These are phyloP conservation scores for Dasypus novemcinctus DNA, from an alignment of 2,113 vertebrate genomes.

Conservation along the genomic window DNA sequence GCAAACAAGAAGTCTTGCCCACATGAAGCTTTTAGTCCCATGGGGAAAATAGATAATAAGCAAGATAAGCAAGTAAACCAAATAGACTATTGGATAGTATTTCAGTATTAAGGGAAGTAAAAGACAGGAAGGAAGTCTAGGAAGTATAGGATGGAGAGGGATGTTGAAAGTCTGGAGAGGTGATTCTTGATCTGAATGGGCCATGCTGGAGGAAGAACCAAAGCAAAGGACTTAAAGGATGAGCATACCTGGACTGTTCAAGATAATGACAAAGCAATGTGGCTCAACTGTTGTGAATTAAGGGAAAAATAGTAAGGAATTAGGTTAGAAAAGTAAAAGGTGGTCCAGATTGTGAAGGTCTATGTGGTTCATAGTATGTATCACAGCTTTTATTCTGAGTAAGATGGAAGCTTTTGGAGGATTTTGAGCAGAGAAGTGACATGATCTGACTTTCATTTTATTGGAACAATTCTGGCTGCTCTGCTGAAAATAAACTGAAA, in stretches of 20 bases:
- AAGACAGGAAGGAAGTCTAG: not conserved
- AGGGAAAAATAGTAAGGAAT: not conserved
- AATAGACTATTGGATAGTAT: not conserved
- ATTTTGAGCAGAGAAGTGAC: not conserved
- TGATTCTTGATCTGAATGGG: not conserved
- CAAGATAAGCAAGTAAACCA: not conserved
- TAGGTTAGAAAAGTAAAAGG: not conserved
- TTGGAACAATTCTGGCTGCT: constrained; percentile 29
- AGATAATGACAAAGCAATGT: not conserved
- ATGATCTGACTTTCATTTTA: constrained; percentile 27
- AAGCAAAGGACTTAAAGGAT: not conserved
- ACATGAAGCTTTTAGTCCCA: not conserved
- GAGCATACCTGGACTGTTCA: not conserved
- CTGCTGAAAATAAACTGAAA: constrained; percentile 45
- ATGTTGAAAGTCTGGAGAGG: not conserved
- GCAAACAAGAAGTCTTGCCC: not conserved
- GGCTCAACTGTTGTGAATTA: not conserved
- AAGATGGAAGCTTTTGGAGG: not conserved
- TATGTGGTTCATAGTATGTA: not conserved
- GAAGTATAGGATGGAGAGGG: not conserved
- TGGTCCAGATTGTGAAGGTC: not conserved
- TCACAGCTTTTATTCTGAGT: not conserved
- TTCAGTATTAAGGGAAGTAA: not conserved
- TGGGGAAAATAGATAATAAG: not conserved
- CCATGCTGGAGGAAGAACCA: not conserved